Evolutionary conservation across 2,797 vertebrate species (phyloP), one percentile per base, ranked within the genome.

Genomic region (Anguilla obscura): DNA sequence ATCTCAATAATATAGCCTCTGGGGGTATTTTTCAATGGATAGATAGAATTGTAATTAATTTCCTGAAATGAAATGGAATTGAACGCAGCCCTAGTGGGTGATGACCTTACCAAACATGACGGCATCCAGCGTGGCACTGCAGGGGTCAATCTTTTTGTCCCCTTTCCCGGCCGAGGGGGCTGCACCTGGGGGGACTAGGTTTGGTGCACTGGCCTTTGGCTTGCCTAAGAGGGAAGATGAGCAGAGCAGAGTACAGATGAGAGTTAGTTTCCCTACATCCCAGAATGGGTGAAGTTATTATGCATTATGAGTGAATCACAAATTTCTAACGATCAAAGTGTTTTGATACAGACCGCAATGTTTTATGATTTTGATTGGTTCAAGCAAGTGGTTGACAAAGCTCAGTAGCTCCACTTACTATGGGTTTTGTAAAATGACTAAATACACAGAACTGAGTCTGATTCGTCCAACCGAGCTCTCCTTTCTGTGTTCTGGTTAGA

Each of bases 41-140:
- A 58, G 56, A 18, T 58, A 58, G 56, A 58, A 58, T 18, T 16
- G 14, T 16, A 58, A 54, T 54, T 54, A 10, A 54, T 54, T 54
- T 54, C 9, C 52, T 58, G 56, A 58, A 18, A 3, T 58, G 56
- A 58, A 58, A 16, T 58, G 2, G 56, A 16, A 58, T 58, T 58
- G 56, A 58, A 16, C 0, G 12, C 56, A 58, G 14, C 14, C 16
- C 14, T 58, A 16, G 86, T 48, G 33, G 36, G 56, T n/a, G 36
- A n/a, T 12, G 8, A 79, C 8, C 63, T 90, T 94, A 97, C 97
- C 97, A 66, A 96, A 90, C 95, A 97, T 96, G 4, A 96, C 90
- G 86, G 97, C 96, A 91, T 98, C 96, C 89, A 96, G 87, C 21
- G 93, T 80, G 88, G 93, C 93, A 40, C 88, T 94, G 92, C 97